phyloP scores from a whole-genome alignment of 2,888 invertebrate species.

The Saturnia pavonia region DNA sequence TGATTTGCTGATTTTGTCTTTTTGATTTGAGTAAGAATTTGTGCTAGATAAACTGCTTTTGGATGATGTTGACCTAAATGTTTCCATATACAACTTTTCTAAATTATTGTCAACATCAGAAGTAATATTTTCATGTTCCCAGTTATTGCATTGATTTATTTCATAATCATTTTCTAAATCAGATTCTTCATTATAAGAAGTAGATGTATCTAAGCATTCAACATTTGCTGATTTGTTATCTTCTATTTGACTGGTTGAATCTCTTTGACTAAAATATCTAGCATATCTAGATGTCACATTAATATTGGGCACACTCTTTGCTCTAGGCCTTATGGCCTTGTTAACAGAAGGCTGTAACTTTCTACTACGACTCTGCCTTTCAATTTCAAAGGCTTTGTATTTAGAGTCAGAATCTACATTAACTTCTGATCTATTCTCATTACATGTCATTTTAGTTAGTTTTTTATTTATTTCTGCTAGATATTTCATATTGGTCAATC shows the following conservation, averaged over 20 bases:
- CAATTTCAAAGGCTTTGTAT: slow-evolving; percentile 72
- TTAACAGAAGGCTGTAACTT: slow-evolving; percentile 42
- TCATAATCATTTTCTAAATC: slow-evolving; percentile 33
- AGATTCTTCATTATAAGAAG: slow-evolving; percentile 38
- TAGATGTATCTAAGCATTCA: slow-evolving; percentile 33
- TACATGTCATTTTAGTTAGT: slow-evolving; percentile 56
- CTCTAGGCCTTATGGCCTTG: slow-evolving; percentile 53
- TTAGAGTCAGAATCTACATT: slow-evolving; percentile 54
- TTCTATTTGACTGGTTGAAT: slow-evolving; percentile 60
- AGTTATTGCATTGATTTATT: slow-evolving; percentile 35
- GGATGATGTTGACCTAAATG: slow-evolving; percentile 59
- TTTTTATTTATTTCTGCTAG: slow-evolving; percentile 88
- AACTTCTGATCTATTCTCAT: slow-evolving; percentile 55
- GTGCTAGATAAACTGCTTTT: slow-evolving; percentile 46
- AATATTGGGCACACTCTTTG: slow-evolving; percentile 78
- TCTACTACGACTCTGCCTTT: slow-evolving; percentile 61
- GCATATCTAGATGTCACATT: slow-evolving; percentile 76
- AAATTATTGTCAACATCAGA: slow-evolving; percentile 61
- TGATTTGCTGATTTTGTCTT: slow-evolving; percentile 35
- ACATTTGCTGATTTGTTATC: slow-evolving; percentile 40
- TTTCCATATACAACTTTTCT: slow-evolving; percentile 67
- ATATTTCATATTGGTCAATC: slow-evolving; percentile 86
- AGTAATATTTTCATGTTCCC: slow-evolving; percentile 42
- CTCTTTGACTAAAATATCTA: slow-evolving; percentile 76
- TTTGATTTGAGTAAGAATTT: slow-evolving; percentile 35